Evolutionary conservation across 1,140 invertebrate species (phyloP).

Genomic region (Tetragonula clypearis): DNA sequence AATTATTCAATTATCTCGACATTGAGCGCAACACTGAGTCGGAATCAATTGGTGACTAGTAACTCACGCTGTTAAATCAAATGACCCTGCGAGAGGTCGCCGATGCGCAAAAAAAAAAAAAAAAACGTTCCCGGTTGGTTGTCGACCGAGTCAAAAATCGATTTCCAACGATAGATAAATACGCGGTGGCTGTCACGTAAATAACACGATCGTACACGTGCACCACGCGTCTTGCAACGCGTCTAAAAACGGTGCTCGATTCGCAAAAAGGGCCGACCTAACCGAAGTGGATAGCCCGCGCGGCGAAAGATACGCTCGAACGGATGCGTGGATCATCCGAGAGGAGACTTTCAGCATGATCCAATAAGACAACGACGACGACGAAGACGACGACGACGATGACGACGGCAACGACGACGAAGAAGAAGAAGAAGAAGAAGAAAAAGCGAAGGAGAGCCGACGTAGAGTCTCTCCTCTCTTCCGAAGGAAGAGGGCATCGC

Average conservation of each 20-base stretch:
- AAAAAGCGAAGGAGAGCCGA: constrained; percentile 36
- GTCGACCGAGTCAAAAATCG: background rate
- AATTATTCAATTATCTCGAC: background rate
- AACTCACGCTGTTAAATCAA: background rate
- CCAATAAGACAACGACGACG: constrained; percentile 1
- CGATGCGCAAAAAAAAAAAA: too few relatives aligned
- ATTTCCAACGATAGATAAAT: background rate
- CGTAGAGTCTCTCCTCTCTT: constrained; percentile 60
- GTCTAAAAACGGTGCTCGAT: constrained; percentile 44
- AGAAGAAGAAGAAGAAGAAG: background rate
- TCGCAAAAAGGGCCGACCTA: constrained; percentile 37
- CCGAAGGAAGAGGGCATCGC: constrained; percentile 78
- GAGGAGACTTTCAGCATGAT: constrained; percentile 50
- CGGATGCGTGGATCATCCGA: constrained; percentile 50
- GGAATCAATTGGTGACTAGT: background rate
- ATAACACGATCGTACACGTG: constrained; percentile 13
- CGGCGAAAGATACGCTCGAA: constrained; percentile 40
- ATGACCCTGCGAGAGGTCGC: too few relatives aligned
- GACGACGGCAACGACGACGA: too few relatives aligned
- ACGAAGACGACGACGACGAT: too few relatives aligned
- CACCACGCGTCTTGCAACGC: constrained; percentile 16
- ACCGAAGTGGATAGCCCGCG: constrained; percentile 35
- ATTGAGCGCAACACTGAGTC: background rate
- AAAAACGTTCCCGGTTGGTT: background rate
- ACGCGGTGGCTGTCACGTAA: constrained; percentile 3